Conservation (phyloP, 2,113 vertebrate genomes). For the Muntiacus reevesi region DNA sequence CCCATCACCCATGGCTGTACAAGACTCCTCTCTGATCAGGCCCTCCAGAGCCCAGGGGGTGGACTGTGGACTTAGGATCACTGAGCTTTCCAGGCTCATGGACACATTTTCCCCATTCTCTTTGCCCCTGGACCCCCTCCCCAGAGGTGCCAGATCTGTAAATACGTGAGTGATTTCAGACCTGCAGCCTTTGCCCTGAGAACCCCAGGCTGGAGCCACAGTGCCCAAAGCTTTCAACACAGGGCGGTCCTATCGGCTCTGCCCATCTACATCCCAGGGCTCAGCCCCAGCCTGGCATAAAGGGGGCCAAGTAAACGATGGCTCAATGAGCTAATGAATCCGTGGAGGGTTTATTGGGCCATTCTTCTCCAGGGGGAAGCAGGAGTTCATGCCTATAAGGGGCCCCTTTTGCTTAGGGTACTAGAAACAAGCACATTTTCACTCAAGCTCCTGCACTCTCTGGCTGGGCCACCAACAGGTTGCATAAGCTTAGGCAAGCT, state of each 20-base stretch:
- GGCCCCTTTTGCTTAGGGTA: neutral
- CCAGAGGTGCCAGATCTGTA: neutral
- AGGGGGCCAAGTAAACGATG: neutral
- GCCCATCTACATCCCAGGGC: neutral
- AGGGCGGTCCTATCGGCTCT: neutral
- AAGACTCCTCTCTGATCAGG: neutral
- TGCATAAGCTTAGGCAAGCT: neutral
- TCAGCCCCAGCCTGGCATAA: neutral
- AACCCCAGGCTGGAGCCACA: neutral
- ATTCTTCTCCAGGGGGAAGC: neutral
- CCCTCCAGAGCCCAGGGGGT: neutral
- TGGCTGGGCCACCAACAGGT: neutral
- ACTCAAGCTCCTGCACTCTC: neutral
- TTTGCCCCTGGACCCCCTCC: neutral
- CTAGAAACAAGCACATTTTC: neutral
- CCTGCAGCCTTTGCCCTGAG: neutral
- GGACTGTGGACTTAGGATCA: neutral
- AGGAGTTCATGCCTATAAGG: too few species aligned
- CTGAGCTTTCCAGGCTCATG: neutral
- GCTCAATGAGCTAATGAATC: neutral
- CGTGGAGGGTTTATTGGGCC: neutral
- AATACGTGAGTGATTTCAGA: neutral
- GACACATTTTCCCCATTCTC: neutral
- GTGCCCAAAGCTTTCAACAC: neutral
- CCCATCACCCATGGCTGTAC: neutral